phyloP scores from a whole-genome alignment of 1,140 invertebrate genomes.

The Archegozetes longisetosus region DNA sequence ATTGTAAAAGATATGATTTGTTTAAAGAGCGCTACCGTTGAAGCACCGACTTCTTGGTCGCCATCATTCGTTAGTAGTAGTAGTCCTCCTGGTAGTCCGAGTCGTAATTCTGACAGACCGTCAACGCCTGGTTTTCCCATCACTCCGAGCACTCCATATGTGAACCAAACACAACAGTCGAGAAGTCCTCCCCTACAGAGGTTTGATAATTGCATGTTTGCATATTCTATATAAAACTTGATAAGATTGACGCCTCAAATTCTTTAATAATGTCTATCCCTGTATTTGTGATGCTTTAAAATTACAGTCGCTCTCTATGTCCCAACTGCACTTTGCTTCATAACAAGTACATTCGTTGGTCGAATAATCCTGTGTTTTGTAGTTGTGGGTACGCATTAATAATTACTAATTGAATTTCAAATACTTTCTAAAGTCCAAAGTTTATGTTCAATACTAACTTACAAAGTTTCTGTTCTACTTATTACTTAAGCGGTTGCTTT shows the following conservation, averaged over 20 bases:
- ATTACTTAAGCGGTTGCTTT: too few relatives aligned
- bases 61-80: constrained; percentile 28
- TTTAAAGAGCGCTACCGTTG: not conserved
- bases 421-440: too few relatives aligned
- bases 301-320: not conserved
- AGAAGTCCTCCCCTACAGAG: not conserved
- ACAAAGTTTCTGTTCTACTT: too few relatives aligned
- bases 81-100: constrained; percentile 17
- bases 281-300: too few relatives aligned
- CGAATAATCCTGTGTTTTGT: not conserved
- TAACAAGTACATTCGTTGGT: not conserved
- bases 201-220: too few relatives aligned
- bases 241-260: too few relatives aligned
- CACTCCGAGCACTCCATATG: constrained; percentile 61
- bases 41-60: constrained; percentile 16
- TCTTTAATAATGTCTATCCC: too few relatives aligned
- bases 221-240: not conserved
- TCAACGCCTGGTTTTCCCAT: constrained; percentile 79
- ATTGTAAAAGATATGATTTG: not conserved
- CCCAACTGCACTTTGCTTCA: not conserved
- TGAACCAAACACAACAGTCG: constrained; percentile 31
- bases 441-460: too few relatives aligned
- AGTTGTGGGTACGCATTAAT: not conserved
- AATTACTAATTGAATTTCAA: too few relatives aligned
- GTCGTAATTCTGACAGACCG: constrained; percentile 35